Evolutionary conservation across 2,797 vertebrate species (phyloP), one percentile per base, ranked within the genome.

Genomic region (Apogon talboti): DNA sequence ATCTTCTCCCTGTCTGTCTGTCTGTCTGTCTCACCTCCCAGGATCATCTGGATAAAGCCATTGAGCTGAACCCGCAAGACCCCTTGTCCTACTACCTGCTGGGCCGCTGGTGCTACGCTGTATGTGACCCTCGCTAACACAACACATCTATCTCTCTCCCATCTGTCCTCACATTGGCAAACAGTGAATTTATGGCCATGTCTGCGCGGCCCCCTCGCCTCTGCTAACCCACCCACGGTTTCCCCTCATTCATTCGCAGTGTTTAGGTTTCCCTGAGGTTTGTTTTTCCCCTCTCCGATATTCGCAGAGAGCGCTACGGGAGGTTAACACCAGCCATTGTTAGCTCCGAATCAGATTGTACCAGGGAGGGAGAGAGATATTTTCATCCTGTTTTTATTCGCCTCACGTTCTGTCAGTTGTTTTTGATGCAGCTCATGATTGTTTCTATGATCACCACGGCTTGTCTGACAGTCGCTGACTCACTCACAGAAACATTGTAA

Each of bases 31-130:
- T 28, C 24, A 21, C 51, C 49, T 87, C 50, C 42, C 80, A 99
- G 98, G 94, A 98, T 71, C 98, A 99, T 87, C 90, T 99, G 89
- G 96, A 98, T 89, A 96, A 94, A 94, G 97, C 98, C 84, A 96
- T 98, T 48, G 89, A 96, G 81, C 93, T 99, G 89, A 95, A 96
- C 58, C 98, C 98, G 6, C 92, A 95, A 64, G 97, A 99, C 87
- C 96, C 98, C 2, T 71, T 95, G 81, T 93, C 96, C 42, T 98
- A 98, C 91, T 98, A 99, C 87, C 94, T 99, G 60, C 92, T 95
- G 85, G 98, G 98, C 85, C 96, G 98, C 92, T 99, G 98, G 94
- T 99, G 96, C 90, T 98, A 99, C 50, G 92, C 95, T 73, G 97
- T 99, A 95, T 90, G 98, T 96, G 71, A 58, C 40, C 6, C 65